phyloP scores from a whole-genome alignment of 2,797 vertebrate genomes.

The Octomys mimax region DNA sequence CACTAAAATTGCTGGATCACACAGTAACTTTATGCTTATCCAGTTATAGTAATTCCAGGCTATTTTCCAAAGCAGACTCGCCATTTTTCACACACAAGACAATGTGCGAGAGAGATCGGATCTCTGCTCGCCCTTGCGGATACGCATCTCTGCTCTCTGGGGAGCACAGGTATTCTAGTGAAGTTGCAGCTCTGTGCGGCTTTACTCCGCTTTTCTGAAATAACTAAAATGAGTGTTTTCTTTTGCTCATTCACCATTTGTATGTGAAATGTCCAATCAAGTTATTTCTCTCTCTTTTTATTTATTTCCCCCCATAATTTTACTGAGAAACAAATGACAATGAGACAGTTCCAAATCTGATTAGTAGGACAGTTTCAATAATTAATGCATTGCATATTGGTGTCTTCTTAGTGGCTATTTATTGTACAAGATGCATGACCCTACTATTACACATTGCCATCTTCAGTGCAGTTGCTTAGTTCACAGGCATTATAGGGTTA shows the following conservation, averaged over 20 bases:
- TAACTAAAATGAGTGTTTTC: neutral
- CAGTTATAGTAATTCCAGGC: neutral
- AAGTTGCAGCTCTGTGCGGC: neutral
- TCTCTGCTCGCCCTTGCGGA: neutral
- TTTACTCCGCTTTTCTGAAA: conserved; percentile 23
- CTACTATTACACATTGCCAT: no score
- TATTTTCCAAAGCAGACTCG: neutral
- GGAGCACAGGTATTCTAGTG: neutral
- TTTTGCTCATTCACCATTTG: neutral
- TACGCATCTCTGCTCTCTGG: neutral
- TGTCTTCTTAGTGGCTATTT: no score
- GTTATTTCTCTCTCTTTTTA: neutral
- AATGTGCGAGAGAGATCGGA: neutral
- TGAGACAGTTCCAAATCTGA: no score
- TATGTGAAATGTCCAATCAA: neutral
- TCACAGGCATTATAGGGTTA: no score
- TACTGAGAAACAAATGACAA: no score
- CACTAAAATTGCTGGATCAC: neutral
- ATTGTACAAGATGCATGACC: no score
- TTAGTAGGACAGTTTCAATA: no score
- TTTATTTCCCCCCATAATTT: no score
- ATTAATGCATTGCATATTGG: no score
- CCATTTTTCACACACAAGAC: neutral
- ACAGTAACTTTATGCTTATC: neutral
- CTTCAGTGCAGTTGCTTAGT: no score